phyloP scores from a whole-genome alignment of 2,113 vertebrate species.

The Rhegmatorhina hoffmannsi region DNA sequence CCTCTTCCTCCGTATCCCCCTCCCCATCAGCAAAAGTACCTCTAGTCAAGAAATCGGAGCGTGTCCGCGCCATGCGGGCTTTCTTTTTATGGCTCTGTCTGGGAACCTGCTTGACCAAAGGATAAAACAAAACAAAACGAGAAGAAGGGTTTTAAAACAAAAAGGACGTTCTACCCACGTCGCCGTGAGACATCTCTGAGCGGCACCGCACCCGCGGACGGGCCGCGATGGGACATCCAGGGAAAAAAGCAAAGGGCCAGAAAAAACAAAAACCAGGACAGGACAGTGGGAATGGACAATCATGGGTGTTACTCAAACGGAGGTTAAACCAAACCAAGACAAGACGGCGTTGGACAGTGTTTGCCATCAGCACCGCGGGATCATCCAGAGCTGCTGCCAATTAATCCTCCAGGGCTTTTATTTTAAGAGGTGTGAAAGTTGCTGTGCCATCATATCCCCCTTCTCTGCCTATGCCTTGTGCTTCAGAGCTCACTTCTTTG shows the following conservation, averaged over 20 bases:
- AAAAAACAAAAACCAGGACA: conserved; percentile 15
- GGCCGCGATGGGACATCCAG: background rate
- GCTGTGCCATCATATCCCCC: background rate
- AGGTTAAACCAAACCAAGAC: conserved; percentile 45
- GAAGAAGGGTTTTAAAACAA: conserved; percentile 53
- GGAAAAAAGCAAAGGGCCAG: background rate
- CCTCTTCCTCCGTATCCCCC: conserved; percentile 96
- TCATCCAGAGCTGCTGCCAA: background rate
- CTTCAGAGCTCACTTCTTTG: background rate
- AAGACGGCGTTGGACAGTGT: background rate
- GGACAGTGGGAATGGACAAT: background rate
- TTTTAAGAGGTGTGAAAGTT: background rate
- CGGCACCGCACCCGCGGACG: background rate
- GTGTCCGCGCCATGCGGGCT: conserved; percentile 99
- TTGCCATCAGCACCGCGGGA: background rate
- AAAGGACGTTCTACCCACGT: conserved; percentile 48
- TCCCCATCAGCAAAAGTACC: conserved; percentile 86
- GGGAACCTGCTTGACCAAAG: conserved; percentile 85
- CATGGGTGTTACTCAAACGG: background rate
- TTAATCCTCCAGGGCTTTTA: background rate
- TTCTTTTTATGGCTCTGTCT: conserved; percentile 95
- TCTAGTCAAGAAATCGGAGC: conserved; percentile 99
- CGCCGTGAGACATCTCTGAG: conserved; percentile 32
- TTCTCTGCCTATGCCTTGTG: background rate
- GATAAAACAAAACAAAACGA: conserved; percentile 80